phyloP scores from a whole-genome alignment of 2,113 vertebrate genomes.

The Catharus minimus region DNA sequence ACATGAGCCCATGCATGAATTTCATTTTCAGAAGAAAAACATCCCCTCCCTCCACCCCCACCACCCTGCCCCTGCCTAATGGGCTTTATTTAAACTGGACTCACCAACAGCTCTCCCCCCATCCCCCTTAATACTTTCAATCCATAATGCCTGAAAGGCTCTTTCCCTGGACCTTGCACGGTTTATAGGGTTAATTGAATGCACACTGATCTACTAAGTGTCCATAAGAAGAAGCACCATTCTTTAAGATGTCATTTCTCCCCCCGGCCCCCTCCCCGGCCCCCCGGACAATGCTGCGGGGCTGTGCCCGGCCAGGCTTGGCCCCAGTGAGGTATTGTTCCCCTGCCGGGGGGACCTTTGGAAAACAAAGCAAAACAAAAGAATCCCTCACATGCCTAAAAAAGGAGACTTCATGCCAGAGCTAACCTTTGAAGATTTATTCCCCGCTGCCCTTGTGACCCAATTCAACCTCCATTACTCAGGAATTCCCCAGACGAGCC shows the following conservation, averaged over 20 bases:
- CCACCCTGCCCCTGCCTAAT: not conserved
- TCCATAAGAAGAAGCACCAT: conserved; percentile 37
- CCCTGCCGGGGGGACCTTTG: conserved; percentile 5
- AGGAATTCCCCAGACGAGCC: conserved; percentile 79
- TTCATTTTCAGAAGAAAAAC: not conserved
- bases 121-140: conserved; percentile 12
- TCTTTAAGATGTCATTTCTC: conserved; percentile 58
- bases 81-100: conserved; percentile 33
- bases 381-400: conserved; percentile 65
- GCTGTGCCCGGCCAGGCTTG: conserved; percentile 34
- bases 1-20: not conserved
- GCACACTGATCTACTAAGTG: conserved; percentile 52
- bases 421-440: conserved; percentile 71
- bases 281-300: not conserved
- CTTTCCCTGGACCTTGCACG: conserved; percentile 29
- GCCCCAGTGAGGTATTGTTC: conserved; percentile 51
- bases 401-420: conserved; percentile 70
- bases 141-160: conserved; percentile 42
- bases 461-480: conserved; percentile 83
- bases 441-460: conserved; percentile 72
- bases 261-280: not conserved
- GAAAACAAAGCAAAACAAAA: conserved; percentile 69
- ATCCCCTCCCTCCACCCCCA: not conserved
- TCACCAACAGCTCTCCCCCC: not conserved
- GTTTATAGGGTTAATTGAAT: conserved; percentile 67